Base-by-base conservation (phyloP, 2,888 invertebrate species). In the Chymomyza fuscimana region DNA sequence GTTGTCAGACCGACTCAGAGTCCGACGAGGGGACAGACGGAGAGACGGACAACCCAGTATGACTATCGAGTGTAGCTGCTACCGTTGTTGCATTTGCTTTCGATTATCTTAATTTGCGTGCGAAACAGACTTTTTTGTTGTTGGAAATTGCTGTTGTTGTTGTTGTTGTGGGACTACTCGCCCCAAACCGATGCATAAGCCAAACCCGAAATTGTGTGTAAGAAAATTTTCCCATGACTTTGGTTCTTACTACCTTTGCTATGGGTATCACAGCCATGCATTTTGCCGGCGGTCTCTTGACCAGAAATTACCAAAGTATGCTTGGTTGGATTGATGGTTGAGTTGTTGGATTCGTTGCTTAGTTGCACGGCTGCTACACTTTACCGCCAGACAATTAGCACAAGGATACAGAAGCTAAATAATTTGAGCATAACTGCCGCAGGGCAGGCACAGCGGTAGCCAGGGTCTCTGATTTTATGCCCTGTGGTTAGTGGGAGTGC, bases 91-190 rank as follows among this genome's bases (percentile, higher is more conserved):
- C 81, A 80, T 86, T 86, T 87, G 82, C 88, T 86, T 88, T 88
- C 89, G 90, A 90, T 90, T 90, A 90, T 89, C 90, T 90, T 90
- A 90, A 90, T 90, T 90, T 90, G 90, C 90, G 90, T 90, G 90
- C 90, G 90, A 90, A 90, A 90, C 87, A 88, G 89, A 89, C 77
- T 82, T 86, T 86, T 86, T 86, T 84, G 70, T 77, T 58, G 72
- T 62, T 56, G 51, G 32, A 32, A 5, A 32, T 25, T 32, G 59
- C 32, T 68, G 36, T 51, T 51, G 51, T 25, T 32, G 59, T 51
- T 62, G 56, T 58, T 68, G 40, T 54, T 54, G 16, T 54, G 52
- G 52, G 52, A 36, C 70, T 50, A 61, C 59, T 36, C 36, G 22
- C 69, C n/a, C 69, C 16, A 60, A 32, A 70, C 58, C 62, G 59